A percentile compares a stretch with the other conserved stretches of the same genome.
Evolutionary conservation across 1,140 invertebrate species (phyloP).

Genomic region (Neoseiulus cucumeris): DNA sequence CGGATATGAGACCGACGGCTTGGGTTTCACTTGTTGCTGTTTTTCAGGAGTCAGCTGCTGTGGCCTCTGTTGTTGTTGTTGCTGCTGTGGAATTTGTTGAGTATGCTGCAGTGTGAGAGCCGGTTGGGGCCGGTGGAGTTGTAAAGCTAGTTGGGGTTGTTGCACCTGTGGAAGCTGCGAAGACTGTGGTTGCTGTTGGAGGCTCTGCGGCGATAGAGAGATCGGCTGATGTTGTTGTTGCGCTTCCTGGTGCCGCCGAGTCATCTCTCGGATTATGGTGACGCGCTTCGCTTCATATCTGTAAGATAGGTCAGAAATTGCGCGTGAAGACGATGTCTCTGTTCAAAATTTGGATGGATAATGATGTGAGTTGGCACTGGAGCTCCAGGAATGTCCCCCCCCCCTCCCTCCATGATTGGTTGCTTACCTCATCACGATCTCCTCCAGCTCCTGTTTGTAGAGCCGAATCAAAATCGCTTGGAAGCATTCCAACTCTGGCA

Average conservation of each 20-base stretch:
- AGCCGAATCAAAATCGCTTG: constrained; percentile 37
- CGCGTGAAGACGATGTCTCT: no score
- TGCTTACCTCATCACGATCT: constrained; percentile 66
- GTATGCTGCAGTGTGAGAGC: not conserved
- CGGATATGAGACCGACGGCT: not conserved
- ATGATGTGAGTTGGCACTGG: no score
- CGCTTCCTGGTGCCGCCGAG: not conserved
- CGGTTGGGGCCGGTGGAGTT: not conserved
- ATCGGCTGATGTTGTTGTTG: not conserved
- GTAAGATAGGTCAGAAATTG: no score
- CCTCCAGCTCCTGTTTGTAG: constrained; percentile 37
- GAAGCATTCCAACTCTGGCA: constrained; percentile 41
- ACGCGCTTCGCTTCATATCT: constrained; percentile 5
- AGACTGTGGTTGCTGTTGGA: not conserved
- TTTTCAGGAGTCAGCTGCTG: no score
- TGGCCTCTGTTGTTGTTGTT: no score
- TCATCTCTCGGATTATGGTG: not conserved
- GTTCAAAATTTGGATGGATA: no score
- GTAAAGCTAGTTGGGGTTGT: not conserved
- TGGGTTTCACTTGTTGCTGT: not conserved
- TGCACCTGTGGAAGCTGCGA: no score
- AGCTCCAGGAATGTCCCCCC: no score
- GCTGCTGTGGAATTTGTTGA: not conserved
- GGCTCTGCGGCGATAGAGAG: not conserved
- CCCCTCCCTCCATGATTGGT: no score